These are phyloP conservation scores for Brenthis ino DNA, from an alignment of 2,888 invertebrate genomes.

Conservation along the genomic window DNA sequence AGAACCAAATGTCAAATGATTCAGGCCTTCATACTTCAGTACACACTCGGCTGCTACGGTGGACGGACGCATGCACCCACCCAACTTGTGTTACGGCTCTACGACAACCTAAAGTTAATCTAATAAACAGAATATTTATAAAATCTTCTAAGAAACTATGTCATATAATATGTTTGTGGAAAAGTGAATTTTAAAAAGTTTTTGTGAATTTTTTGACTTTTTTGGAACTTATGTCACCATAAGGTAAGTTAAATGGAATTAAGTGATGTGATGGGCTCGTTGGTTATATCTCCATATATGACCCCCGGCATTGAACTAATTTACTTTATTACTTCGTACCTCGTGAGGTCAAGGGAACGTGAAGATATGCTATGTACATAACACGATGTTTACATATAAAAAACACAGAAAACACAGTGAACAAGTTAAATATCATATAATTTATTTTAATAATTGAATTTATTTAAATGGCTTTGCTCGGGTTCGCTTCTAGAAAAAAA, in stretches of 20 bases:
- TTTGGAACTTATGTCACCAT: conserved; percentile 36
- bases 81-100: background rate
- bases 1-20: conserved; percentile 5
- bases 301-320: conserved; percentile 59
- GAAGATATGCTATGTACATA: no score
- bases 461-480: no score
- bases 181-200: conserved; percentile 6
- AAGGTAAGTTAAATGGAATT: conserved; percentile 13
- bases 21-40: conserved; percentile 49
- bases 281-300: conserved; percentile 49
- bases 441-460: no score
- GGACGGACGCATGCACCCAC: conserved; percentile 49
- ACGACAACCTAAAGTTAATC: conserved; percentile 11
- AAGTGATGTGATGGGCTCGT: conserved; percentile 13
- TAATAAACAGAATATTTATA: background rate
- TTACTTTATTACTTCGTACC: conserved; percentile 61
- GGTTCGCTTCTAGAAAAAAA: no score
- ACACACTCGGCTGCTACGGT: conserved; percentile 47
- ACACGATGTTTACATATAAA: no score
- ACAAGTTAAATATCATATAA: no score
- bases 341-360: background rate
- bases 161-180: background rate
- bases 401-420: no score
- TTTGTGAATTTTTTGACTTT: conserved; percentile 14
- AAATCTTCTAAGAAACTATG: background rate